These are phyloP conservation scores for Myodes glareolus DNA, from an alignment of 2,113 vertebrate species.

Conservation along the genomic window DNA sequence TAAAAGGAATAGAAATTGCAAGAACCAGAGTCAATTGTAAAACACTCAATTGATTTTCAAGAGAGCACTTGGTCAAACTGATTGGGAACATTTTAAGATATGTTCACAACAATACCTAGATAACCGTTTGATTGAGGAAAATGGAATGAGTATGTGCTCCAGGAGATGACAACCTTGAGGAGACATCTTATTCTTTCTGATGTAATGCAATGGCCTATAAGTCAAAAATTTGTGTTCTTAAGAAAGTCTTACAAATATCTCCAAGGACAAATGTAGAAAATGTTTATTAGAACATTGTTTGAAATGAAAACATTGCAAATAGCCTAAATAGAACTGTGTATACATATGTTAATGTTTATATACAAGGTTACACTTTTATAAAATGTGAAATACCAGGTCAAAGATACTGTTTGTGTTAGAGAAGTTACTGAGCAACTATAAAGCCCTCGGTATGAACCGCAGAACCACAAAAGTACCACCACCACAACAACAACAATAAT, in stretches of 20 bases:
- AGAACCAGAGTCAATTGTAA: background rate
- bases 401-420: too few species aligned
- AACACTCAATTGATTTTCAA: conserved; percentile 46
- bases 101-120: background rate
- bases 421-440: background rate
- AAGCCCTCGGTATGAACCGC: background rate
- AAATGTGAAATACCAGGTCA: background rate
- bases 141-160: background rate
- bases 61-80: background rate
- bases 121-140: conserved; percentile 22
- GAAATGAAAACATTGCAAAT: background rate
- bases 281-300: background rate
- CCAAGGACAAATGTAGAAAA: conserved; percentile 3
- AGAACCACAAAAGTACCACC: background rate
- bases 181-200: background rate
- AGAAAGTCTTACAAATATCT: conserved; percentile 27
- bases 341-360: background rate
- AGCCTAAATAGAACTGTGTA: background rate
- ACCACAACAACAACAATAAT: background rate
- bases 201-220: background rate
- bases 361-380: background rate
- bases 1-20: background rate
- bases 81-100: conserved; percentile 14
- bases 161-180: background rate
- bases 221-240: background rate